phyloP scores from a whole-genome alignment of 2,888 invertebrate species.

The Invenusta paracnida region DNA sequence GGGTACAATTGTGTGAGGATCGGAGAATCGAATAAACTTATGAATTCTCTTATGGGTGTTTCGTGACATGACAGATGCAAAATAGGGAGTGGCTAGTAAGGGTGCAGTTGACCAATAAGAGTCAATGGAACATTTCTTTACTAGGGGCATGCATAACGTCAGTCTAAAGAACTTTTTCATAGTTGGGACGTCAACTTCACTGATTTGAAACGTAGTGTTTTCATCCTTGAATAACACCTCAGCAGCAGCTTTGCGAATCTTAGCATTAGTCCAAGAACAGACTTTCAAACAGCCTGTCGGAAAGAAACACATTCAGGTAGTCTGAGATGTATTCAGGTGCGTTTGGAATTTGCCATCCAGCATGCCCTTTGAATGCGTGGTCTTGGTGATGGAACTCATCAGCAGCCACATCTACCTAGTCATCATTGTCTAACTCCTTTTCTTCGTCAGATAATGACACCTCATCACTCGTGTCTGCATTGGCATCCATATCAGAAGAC shows the following conservation, averaged over 20 bases:
- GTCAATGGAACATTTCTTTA: conserved; percentile 4
- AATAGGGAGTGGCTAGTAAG: background rate
- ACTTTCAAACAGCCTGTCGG: background rate
- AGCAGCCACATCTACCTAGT: background rate
- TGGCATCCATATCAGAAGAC: background rate
- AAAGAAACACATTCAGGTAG: background rate
- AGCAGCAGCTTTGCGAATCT: background rate
- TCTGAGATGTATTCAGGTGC: background rate
- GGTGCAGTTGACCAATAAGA: background rate
- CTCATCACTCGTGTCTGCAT: background rate
- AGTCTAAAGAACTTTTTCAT: background rate
- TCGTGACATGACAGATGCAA: background rate
- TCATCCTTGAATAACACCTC: background rate
- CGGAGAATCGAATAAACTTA: background rate
- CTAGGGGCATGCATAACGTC: background rate
- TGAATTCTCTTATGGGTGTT: background rate
- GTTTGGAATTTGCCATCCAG: background rate
- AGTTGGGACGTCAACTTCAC: background rate
- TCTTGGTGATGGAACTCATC: background rate
- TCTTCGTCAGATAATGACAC: background rate
- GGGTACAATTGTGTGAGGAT: background rate
- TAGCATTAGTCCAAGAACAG: background rate
- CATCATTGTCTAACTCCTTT: background rate
- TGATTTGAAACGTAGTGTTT: background rate
- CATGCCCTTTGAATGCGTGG: background rate